Conservation (phyloP, 2,888 invertebrate genomes). For the Caenorhabditis virilis region DNA sequence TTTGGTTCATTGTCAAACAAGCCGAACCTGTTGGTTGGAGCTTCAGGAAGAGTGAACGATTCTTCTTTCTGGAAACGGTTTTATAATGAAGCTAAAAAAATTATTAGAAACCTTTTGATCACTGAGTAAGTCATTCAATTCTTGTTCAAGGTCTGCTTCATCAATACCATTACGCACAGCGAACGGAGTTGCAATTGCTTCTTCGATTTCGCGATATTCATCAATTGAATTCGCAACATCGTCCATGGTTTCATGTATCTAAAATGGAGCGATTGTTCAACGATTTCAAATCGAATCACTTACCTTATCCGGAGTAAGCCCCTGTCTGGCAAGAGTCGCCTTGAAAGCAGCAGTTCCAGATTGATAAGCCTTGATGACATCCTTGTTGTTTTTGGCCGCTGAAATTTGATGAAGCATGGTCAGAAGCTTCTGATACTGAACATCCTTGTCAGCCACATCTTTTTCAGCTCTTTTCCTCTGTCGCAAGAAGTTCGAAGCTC, state of each 20-base stretch:
- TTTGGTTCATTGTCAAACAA: slow-evolving; percentile 14
- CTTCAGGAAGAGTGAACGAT: slow-evolving; percentile 34
- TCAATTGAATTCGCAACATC: slow-evolving; percentile 58
- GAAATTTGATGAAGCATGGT: slow-evolving; percentile 62
- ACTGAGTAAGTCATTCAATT: slow-evolving; percentile 36
- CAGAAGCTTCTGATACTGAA: slow-evolving; percentile 57
- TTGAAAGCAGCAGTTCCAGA: slow-evolving; percentile 63
- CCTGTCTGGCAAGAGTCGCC: slow-evolving; percentile 57
- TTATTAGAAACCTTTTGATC: slow-evolving; percentile 22
- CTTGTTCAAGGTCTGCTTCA: slow-evolving; percentile 41
- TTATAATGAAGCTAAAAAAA: not conserved
- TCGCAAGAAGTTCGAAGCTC: slow-evolving; percentile 51
- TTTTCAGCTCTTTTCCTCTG: slow-evolving; percentile 60
- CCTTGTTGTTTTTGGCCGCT: slow-evolving; percentile 60
- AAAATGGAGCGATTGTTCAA: too few species aligned
- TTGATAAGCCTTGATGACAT: slow-evolving; percentile 61
- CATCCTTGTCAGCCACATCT: slow-evolving; percentile 62
- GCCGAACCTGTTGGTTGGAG: slow-evolving; percentile 29
- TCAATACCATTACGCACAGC: slow-evolving; percentile 1
- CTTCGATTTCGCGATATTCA: slow-evolving; percentile 62
- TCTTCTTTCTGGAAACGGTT: slow-evolving; percentile 25
- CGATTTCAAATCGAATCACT: too few species aligned
- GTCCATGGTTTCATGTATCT: slow-evolving; percentile 66
- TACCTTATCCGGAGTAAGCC: slow-evolving; percentile 61
- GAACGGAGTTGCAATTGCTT: slow-evolving; percentile 47